Conservation (phyloP, 2,888 invertebrate species). For the Dynastes hyllus region DNA sequence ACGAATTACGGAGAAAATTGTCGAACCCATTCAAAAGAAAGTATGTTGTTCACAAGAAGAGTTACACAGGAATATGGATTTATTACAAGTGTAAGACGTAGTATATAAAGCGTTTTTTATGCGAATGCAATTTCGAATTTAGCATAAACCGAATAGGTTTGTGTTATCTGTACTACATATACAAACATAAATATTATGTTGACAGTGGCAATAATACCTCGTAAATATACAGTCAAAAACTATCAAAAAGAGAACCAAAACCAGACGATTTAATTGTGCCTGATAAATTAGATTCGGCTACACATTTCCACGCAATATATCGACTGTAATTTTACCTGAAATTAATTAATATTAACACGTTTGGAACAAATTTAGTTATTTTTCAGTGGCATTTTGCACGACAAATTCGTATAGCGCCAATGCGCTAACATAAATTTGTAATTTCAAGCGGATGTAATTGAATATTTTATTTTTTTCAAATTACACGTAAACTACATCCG, state of each 20-base stretch:
- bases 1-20: too few relatives aligned
- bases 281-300: not conserved
- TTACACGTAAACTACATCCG: not conserved
- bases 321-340: slow-evolving; percentile 7
- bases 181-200: too few relatives aligned
- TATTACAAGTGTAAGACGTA: too few relatives aligned
- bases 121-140: too few relatives aligned
- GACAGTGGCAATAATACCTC: too few relatives aligned
- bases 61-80: too few relatives aligned
- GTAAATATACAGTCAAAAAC: too few relatives aligned
- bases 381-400: not conserved
- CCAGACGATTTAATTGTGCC: not conserved
- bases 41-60: too few relatives aligned
- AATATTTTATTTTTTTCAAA: slow-evolving; percentile 21
- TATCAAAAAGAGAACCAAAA: not conserved
- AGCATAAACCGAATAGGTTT: too few relatives aligned
- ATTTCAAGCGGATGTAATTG: not conserved
- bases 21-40: too few relatives aligned
- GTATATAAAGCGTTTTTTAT: too few relatives aligned
- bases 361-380: slow-evolving; percentile 14
- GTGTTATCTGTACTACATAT: too few relatives aligned
- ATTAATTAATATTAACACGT: slow-evolving; percentile 38
- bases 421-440: slow-evolving; percentile 1
- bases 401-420: not conserved
- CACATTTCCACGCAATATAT: not conserved